phyloP scores from a whole-genome alignment of 2,888 invertebrate genomes.

The Deilephila porcellus region DNA sequence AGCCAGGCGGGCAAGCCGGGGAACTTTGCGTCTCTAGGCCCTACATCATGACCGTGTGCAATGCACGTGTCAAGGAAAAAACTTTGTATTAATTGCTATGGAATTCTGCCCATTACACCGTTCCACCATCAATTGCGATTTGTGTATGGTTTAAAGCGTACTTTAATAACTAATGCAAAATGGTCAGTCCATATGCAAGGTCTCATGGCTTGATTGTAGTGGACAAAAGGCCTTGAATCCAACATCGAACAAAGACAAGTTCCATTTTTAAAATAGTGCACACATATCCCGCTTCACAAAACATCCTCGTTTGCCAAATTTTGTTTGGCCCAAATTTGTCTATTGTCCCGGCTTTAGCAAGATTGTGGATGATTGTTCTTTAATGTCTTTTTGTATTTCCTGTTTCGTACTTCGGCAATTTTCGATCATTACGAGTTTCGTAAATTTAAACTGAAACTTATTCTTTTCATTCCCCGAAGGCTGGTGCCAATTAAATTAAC shows the following conservation, averaged over 20 bases:
- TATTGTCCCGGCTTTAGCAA: background rate
- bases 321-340: background rate
- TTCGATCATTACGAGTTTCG: background rate
- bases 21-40: too few relatives aligned
- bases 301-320: slow-evolving; percentile 7
- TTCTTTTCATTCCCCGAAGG: background rate
- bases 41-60: too few relatives aligned
- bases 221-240: background rate
- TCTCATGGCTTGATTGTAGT: too few relatives aligned
- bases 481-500: slow-evolving; percentile 30
- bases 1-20: background rate
- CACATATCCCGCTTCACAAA: background rate
- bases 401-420: background rate
- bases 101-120: too few relatives aligned
- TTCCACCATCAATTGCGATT: too few relatives aligned
- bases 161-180: too few relatives aligned
- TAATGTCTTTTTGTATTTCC: slow-evolving; percentile 2
- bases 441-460: background rate
- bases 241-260: slow-evolving; percentile 11
- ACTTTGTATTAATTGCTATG: too few relatives aligned
- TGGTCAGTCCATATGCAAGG: too few relatives aligned
- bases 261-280: slow-evolving; percentile 1
- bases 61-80: too few relatives aligned
- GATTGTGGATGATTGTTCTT: slow-evolving; percentile 1
- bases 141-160: too few relatives aligned